Percentiles rank a stretch among this genome's conserved stretches.
Evolutionary conservation across 2,113 vertebrate species (phyloP).

Genomic region (Hypocryptadius cinnamomeus): DNA sequence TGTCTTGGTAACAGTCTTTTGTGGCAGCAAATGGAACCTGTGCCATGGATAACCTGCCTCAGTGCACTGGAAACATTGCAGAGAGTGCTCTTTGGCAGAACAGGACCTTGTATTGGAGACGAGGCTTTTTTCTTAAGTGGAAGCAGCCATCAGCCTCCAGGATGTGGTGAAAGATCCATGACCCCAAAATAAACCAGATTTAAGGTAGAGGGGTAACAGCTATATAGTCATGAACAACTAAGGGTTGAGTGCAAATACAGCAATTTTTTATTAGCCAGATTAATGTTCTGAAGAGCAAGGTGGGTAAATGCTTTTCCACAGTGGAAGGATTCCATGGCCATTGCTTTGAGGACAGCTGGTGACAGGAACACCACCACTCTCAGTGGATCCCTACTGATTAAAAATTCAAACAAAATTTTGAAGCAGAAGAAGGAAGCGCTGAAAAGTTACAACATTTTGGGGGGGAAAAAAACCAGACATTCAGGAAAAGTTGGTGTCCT

Average conservation of each 20-base stretch:
- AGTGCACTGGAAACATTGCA: background rate
- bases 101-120: background rate
- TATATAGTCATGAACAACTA: background rate
- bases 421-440: background rate
- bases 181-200: background rate
- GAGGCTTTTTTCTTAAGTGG: background rate
- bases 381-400: background rate
- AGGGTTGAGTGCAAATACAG: background rate
- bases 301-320: background rate
- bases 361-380: background rate
- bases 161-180: background rate
- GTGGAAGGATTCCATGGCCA: background rate
- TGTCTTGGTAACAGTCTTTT: background rate
- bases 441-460: background rate
- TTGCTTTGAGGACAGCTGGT: background rate
- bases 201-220: background rate
- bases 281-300: background rate
- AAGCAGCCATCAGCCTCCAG: background rate
- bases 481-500: background rate
- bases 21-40: background rate
- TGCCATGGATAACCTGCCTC: background rate
- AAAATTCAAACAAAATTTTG: background rate
- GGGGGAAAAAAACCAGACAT: background rate
- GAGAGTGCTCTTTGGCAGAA: background rate
- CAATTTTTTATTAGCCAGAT: background rate